Percentiles rank a stretch among this genome's conserved stretches.
These are phyloP conservation scores for Smittia sp. DNA, from an alignment of 2,888 invertebrate species.

Conservation along the genomic window DNA sequence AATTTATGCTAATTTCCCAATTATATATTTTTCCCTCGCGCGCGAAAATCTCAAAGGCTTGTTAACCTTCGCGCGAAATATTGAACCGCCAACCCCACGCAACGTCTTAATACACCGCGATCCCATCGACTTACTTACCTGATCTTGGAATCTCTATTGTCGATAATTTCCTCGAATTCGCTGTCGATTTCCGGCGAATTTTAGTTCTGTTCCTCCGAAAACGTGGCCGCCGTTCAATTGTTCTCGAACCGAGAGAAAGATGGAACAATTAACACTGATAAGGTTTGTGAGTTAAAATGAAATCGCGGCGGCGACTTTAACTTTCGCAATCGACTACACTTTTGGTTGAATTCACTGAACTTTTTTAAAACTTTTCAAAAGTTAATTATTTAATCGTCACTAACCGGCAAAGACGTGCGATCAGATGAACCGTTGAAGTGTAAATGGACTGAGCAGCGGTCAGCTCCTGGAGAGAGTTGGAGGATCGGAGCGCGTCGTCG, in stretches of 20 bases:
- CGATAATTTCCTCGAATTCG: constrained; percentile 9
- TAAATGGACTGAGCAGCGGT: constrained; percentile 22
- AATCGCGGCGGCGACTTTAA: background rate
- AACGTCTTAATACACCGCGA: too few relatives aligned
- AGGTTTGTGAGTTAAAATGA: background rate
- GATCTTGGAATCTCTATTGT: background rate
- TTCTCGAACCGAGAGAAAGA: constrained; percentile 3
- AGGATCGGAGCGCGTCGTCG: background rate
- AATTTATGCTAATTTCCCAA: constrained; percentile 10
- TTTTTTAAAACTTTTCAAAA: background rate
- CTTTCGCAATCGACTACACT: background rate
- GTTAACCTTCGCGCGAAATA: too few relatives aligned
- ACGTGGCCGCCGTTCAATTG: constrained; percentile 4
- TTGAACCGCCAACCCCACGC: too few relatives aligned
- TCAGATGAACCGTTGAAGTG: constrained; percentile 20
- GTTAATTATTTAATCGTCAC: constrained; percentile 11
- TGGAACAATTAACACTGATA: background rate
- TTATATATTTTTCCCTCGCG: background rate
- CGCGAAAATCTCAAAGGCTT: too few relatives aligned
- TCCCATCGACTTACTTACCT: constrained; percentile 1
- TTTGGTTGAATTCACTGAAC: background rate
- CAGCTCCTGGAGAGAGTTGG: background rate
- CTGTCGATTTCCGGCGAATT: background rate
- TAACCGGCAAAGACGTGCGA: background rate
- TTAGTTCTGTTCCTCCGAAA: background rate